Evolutionary conservation across 1,140 invertebrate genomes (phyloP), one percentile per base, ranked within the genome.

Genomic region (Lineus longissimus): DNA sequence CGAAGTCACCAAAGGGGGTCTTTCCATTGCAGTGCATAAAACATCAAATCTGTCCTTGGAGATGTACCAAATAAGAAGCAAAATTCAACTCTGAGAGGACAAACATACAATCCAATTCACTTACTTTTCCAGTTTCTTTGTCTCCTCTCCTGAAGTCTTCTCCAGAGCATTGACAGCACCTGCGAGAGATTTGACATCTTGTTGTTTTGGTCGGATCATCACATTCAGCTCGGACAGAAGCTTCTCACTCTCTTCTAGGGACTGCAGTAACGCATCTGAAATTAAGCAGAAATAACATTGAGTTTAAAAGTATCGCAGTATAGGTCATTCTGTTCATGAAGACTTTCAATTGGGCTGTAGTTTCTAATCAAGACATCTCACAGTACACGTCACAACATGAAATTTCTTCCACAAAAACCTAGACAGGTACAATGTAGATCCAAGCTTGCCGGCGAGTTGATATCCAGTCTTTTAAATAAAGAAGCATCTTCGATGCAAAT

Each of bases 161-260:
- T 73, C 67, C 59, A 71, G 65, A 19, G 71, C 51, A 1, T 55
- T 23, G 19, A 74, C 30, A 47, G 70, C 68, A 27, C 62, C 61
- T 19, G 72, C 59, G 36, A 72, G 69, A 1, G 61, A 25, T 0
- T 56, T 65, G 1, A 70, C 64, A 22, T 61, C 68, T 0, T 71
- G 68, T 2, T 63, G 19, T n/a, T 69, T 31, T 41, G 65, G 57
- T 19, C 70, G 43, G 2, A 67, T 75, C 55, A 71, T 62, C 1
- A 65, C 58, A 58, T 62, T 70, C 15, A 77, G 33, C 51, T 71
- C 68, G 17, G 72, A 73, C 22, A 77, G 57, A 19, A 77, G 51
- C 30, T 74, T 60, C 59, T 77, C 73, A 66, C 72, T 75, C 63
- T 75, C 74, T 25, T 65, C 25, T 57, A 77, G 62, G 22, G 69